Evolutionary conservation across 1,140 invertebrate species (phyloP).

Genomic region (Apis dorsata): DNA sequence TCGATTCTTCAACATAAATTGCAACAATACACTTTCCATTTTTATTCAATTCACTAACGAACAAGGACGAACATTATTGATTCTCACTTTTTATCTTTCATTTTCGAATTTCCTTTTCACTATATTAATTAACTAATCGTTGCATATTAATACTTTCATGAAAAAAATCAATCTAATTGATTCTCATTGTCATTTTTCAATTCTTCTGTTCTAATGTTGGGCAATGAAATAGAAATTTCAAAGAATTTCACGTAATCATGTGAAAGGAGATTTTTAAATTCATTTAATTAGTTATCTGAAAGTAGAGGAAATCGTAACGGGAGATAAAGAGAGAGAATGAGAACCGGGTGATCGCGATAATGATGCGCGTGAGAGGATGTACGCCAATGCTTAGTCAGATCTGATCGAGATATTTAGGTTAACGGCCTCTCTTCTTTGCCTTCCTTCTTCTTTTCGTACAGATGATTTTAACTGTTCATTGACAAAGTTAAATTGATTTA

Average conservation of each 20-base stretch:
- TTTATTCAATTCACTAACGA: conserved; percentile 18
- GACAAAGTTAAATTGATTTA: not conserved
- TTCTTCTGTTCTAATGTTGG: not conserved
- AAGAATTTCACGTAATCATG: conserved; percentile 65
- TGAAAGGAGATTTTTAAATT: conserved; percentile 64
- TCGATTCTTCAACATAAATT: not conserved
- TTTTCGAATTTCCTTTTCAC: conserved; percentile 33
- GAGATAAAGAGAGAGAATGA: conserved; percentile 17
- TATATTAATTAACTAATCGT: conserved; percentile 1
- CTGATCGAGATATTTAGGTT: conserved; percentile 55
- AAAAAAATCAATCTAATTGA: not conserved
- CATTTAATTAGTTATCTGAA: conserved; percentile 69
- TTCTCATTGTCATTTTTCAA: no score
- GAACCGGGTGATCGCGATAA: conserved; percentile 46
- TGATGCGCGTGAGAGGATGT: conserved; percentile 42
- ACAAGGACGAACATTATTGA: not conserved
- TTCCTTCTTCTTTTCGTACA: not conserved
- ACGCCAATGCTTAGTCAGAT: conserved; percentile 30
- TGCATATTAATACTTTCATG: not conserved
- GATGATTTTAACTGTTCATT: not conserved
- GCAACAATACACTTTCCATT: conserved; percentile 59
- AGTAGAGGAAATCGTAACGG: conserved; percentile 48
- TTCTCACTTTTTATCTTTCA: conserved; percentile 37
- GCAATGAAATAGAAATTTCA: conserved; percentile 47
- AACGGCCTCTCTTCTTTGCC: conserved; percentile 32